Evolutionary conservation across 2,888 invertebrate genomes (phyloP), one percentile per base, ranked within the genome.

Genomic region (Agonopterix alstromeriana): DNA sequence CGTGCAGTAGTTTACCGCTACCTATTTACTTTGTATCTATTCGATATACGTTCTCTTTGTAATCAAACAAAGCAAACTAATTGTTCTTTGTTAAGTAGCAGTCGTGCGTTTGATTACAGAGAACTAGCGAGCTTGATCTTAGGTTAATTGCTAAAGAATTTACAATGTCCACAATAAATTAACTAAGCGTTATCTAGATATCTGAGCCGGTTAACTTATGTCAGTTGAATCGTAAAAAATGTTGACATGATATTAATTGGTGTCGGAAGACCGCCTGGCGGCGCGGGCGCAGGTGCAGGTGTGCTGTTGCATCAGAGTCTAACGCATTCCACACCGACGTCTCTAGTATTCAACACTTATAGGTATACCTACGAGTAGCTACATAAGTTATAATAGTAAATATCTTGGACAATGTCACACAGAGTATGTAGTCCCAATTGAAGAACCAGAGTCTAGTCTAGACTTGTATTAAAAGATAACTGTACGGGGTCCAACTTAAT

Each of bases 261-360:
- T 59, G 59, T 57, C 57, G 60, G 73, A 81, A 82, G 83, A 82
- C 80, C 63, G 83, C 79, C 70, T 78, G 83, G 80, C 84, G 65
- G 62, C 60, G 50, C 57, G 63, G 75, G 65, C 79, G 73, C 67
- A 59, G 27, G 3, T 2, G 67, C 76, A 68, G 70, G 81, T 80
- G 81, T 55, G 58, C 50, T 54, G 63, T 82, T 81, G 74, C 79
- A 72, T 74, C 74, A 74, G 60, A 62, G 61, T 65, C 46, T 56
- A 48, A 60, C 65, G 65, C 78, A 78, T 77, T 76, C 77, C 72
- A 52, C 55, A 38, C 38, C 43, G 44, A 52, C 51, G 50, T 58
- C 57, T 55, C 47, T 51, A 55, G 46, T 36, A 45, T 45, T 45
- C 35, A n/a, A 45, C 36, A 42, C 12, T 42, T 11, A 27, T 27